Evolutionary conservation across 2,888 invertebrate species (phyloP), one percentile per base, ranked within the genome.

Genomic region (Tetragnatha montana): DNA sequence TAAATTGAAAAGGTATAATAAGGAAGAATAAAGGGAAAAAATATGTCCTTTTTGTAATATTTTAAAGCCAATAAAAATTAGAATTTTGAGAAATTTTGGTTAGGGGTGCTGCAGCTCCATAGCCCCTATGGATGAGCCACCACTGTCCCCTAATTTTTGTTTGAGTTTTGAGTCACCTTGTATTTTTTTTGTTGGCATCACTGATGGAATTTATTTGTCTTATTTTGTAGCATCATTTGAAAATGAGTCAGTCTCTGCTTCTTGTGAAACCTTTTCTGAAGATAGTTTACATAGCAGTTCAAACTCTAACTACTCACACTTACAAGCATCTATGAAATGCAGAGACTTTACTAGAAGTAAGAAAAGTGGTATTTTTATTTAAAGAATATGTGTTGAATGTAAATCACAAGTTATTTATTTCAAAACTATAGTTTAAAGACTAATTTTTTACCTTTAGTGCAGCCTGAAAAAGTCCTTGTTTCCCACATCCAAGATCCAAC

Each of bases 381-480:
- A 35, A 35, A 4, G 35, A 35, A 35, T 35, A 1, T 35, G 35
- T 35, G 35, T 35, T 35, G 35, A 35, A 35, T 35, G 35, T 35
- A 35, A 35, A 35, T 35, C 1, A n/a, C n/a, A 2, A 35, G 35
- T 35, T 2, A 22, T 19, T 7, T 21, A 73, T 73, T 73, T 73
- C 35, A 14, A 21, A 73, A 21, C 73, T 21, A 73, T 22, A 8
- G 21, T 22, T 35, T 35, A 21, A 21, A 22, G 0, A 73, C n/a
- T 22, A 10, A 8, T 14, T 73, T 21, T 73, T 22, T 12, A 35
- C 4, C 70, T 84, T 6, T 19, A 90, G 90, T 75, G 49, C 76
- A 78, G 47, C 88, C 88, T 35, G 91, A 91, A 74, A 81, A 47
- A 21, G 91, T 91, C 0, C 0, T 74, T 17, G 91, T 88, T 6